These are phyloP conservation scores for Melanostoma mellinum DNA, from an alignment of 2,888 invertebrate species.

Conservation along the genomic window DNA sequence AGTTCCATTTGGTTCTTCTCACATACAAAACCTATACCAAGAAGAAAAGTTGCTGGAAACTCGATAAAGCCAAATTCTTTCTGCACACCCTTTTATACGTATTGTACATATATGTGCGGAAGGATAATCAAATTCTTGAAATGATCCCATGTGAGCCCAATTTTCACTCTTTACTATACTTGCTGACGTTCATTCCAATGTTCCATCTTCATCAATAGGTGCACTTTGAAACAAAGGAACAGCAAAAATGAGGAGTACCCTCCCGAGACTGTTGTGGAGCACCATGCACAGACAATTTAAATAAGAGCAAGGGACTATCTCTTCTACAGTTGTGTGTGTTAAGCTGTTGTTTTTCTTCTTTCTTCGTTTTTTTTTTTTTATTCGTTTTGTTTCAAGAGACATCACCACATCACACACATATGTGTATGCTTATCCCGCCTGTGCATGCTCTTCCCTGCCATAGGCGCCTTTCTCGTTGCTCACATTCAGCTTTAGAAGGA, in stretches of 20 bases:
- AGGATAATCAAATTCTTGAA: slow-evolving; percentile 46
- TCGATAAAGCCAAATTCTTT: slow-evolving; percentile 42
- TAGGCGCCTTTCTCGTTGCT: slow-evolving; percentile 13
- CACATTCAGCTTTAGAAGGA: slow-evolving; percentile 52
- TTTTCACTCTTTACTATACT: neutral
- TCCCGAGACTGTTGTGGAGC: slow-evolving; percentile 24
- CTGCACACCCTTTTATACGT: slow-evolving; percentile 33
- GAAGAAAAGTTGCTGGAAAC: neutral
- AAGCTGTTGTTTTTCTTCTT: slow-evolving; percentile 48
- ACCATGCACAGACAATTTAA: slow-evolving; percentile 47
- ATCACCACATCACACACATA: slow-evolving; percentile 56
- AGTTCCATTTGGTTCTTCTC: slow-evolving; percentile 1
- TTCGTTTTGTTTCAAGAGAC: slow-evolving; percentile 16
- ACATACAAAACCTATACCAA: neutral
- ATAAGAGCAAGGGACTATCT: slow-evolving; percentile 21
- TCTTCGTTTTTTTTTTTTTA: neutral
- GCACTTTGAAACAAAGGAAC: slow-evolving; percentile 50
- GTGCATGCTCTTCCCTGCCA: slow-evolving; percentile 42
- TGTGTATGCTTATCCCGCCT: slow-evolving; percentile 44
- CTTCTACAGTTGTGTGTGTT: slow-evolving; percentile 29
- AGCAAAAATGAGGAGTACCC: slow-evolving; percentile 57
- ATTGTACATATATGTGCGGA: neutral
- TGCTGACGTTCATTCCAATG: slow-evolving; percentile 37
- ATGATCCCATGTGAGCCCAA: slow-evolving; percentile 11
- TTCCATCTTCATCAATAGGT: slow-evolving; percentile 50